Base-by-base conservation (phyloP, 2,113 vertebrate genomes). In the Takifugu bimaculatus region DNA sequence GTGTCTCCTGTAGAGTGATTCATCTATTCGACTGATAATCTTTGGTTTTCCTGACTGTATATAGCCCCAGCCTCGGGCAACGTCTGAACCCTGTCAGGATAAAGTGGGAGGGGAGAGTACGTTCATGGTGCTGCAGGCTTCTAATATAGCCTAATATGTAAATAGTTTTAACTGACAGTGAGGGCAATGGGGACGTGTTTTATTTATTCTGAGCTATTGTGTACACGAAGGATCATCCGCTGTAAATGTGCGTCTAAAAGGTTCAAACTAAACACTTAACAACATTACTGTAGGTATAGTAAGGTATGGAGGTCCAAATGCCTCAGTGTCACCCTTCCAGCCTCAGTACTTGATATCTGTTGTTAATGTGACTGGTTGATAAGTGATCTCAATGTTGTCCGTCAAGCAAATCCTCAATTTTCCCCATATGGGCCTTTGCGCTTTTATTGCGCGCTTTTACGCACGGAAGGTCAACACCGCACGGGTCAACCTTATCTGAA, bases 71-170 rank as follows among this genome's bases (percentile, higher is more conserved):
- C 66, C 69, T 63, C 50, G 63, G 56, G 72, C 72, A 68, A 65
- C 50, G 43, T 77, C 52, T 82, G 73, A 78, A 83, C 64, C 62
- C 63, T 26, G 52, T 71, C 50, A 70, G 74, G 74, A 82, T 69
- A 74, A 77, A 75, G 59, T 78, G 72, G 57, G 69, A 75, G 64
- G 58, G 66, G 28, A 49, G 28, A 70, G 32, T 10, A 47, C 57
- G 70, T 75, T 56, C 52, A 20, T 66, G 63, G 68, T 50, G 32
- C 50, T 67, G 43, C n/a, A 68, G 15, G 54, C 53, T 56, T 58
- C 42, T 11, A 52, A 54, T 52, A 39, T 39, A 44, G 27, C 44
- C 49, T 55, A 51, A 10, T 54, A 60, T 47, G 59, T 67, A 59
- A 51, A 26, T 29, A 20, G 15, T 57, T 53, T 35, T 63, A 28